Conservation (phyloP, 1,140 invertebrate genomes). For the Dendroctonus ponderosae region DNA sequence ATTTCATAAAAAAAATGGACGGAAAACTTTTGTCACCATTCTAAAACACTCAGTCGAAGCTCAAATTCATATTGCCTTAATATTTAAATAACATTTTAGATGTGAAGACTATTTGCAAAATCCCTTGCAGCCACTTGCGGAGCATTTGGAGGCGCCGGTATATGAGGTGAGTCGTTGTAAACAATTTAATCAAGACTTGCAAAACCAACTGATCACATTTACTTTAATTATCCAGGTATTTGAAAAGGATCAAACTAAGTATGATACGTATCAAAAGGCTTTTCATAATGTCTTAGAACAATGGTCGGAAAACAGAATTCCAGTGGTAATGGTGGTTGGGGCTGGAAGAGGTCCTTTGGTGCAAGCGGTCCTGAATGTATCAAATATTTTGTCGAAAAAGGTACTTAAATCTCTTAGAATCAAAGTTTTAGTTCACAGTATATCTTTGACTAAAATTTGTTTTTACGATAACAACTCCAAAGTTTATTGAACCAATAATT, state of each 20-base stretch:
- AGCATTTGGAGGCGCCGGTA: conserved; percentile 93
- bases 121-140: conserved; percentile 88
- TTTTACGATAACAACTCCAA: too few relatives aligned
- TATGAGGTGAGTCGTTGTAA: conserved; percentile 66
- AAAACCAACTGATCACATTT: neutral
- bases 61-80: neutral
- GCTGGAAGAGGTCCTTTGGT: conserved; percentile 95
- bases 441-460: neutral
- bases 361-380: conserved; percentile 77
- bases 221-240: conserved; percentile 63
- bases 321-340: conserved; percentile 87
- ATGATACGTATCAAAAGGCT: conserved; percentile 87
- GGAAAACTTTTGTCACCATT: too few relatives aligned
- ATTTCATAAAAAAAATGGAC: too few relatives aligned
- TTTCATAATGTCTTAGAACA: conserved; percentile 71
- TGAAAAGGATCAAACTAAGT: conserved; percentile 97
- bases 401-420: neutral
- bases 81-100: conserved; percentile 53
- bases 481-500: too few relatives aligned
- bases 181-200: neutral
- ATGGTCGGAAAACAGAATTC: conserved; percentile 48
- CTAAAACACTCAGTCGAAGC: too few relatives aligned
- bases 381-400: conserved; percentile 52
- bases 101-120: conserved; percentile 93
- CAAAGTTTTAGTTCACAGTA: neutral